Percentiles rank a stretch among this genome's conserved stretches.
phyloP scores from a whole-genome alignment of 2,888 invertebrate species.

The Drosophila macrospina region DNA sequence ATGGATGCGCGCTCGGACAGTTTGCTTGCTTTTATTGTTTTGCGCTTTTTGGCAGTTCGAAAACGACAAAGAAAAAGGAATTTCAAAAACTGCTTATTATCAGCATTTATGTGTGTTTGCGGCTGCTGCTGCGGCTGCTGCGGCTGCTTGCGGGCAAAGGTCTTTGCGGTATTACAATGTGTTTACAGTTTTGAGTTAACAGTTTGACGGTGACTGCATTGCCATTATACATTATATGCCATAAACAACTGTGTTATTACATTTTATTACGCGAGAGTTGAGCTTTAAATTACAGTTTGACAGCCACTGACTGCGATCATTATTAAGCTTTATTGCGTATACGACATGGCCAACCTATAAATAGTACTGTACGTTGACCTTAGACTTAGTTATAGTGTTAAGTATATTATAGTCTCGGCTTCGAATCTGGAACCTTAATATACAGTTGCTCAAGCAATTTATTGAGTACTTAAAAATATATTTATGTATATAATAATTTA shows the following conservation, averaged over 20 bases:
- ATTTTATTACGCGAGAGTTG: not conserved
- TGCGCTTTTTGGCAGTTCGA: conserved; percentile 52
- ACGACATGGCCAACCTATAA: not conserved
- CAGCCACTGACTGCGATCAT: not conserved
- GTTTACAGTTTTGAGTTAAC: conserved; percentile 31
- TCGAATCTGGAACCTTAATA: not conserved
- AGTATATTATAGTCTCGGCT: not conserved
- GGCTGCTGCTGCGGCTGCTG: too few relatives aligned
- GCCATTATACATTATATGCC: not conserved
- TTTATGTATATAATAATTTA: too few relatives aligned
- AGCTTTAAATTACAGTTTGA: conserved; percentile 1
- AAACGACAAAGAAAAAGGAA: conserved; percentile 40
- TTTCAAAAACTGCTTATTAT: conserved; percentile 71
- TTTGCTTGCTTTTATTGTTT: conserved; percentile 47
- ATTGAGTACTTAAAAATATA: too few relatives aligned
- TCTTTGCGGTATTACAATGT: conserved; percentile 12
- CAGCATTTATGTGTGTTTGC: conserved; percentile 57
- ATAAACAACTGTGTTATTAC: conserved; percentile 6
- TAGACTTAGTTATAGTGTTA: not conserved
- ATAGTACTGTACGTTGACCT: not conserved
- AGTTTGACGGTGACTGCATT: conserved; percentile 31
- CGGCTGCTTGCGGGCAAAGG: conserved; percentile 44
- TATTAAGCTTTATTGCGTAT: conserved; percentile 10
- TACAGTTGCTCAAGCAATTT: not conserved
- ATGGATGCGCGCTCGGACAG: conserved; percentile 64